Evolutionary conservation across 1,140 invertebrate genomes (phyloP).

Genomic region (Trichonephila clavata): DNA sequence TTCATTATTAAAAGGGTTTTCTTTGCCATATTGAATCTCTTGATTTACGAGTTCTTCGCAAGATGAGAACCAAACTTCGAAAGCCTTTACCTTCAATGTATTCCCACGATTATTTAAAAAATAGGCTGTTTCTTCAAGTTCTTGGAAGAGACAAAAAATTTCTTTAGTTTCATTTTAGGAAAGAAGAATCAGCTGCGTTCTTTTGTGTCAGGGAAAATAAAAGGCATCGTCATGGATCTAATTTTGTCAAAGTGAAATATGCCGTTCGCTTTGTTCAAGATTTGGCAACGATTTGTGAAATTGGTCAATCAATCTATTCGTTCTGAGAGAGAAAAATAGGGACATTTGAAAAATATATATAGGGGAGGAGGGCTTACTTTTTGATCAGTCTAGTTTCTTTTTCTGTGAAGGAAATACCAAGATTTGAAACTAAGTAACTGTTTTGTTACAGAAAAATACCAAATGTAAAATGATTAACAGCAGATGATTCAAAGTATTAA

Average conservation of each 20-base stretch:
- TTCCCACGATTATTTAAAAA: not conserved
- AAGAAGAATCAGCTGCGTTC: not conserved
- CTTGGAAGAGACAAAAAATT: not conserved
- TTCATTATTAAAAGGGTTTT: constrained; percentile 39
- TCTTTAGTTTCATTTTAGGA: not conserved
- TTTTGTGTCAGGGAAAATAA: not conserved
- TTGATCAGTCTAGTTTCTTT: not conserved
- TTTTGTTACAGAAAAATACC: too few relatives aligned
- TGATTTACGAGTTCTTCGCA: constrained; percentile 23
- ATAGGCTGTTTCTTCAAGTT: not conserved
- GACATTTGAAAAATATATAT: not conserved
- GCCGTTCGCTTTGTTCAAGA: not conserved
- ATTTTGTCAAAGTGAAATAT: constrained; percentile 1
- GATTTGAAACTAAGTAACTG: too few relatives aligned
- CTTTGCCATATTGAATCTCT: constrained; percentile 29
- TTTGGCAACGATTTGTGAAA: constrained; percentile 22
- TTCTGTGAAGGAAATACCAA: too few relatives aligned
- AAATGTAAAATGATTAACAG: too few relatives aligned
- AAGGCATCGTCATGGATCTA: not conserved
- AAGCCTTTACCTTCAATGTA: not conserved
- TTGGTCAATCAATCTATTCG: not conserved
- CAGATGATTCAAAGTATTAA: too few relatives aligned
- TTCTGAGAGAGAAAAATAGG: not conserved
- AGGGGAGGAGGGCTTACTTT: not conserved
- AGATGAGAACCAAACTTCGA: not conserved